Conservation (phyloP, 2,888 invertebrate species). For the Acleris emargana region DNA sequence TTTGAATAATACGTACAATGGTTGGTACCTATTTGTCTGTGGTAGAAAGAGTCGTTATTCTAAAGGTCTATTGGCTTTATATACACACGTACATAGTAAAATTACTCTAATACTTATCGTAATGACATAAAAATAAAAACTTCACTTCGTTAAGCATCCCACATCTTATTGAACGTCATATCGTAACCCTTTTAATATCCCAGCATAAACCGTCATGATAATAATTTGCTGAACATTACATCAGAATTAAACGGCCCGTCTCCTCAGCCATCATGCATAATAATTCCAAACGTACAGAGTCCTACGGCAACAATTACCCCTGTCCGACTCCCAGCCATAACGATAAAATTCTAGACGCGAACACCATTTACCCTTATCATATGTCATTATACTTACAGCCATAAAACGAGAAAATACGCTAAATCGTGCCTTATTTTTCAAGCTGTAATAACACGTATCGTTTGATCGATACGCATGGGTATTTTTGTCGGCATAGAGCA, state of each 20-base stretch:
- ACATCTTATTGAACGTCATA: neutral
- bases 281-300: constrained; percentile 26
- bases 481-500: constrained; percentile 64
- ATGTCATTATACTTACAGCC: constrained; percentile 26
- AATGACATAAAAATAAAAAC: neutral
- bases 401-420: constrained; percentile 5
- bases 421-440: constrained; percentile 17
- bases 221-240: constrained; percentile 1
- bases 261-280: constrained; percentile 11
- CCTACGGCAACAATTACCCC: constrained; percentile 27
- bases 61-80: no score
- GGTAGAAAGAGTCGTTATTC: no score
- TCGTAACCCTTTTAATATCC: neutral
- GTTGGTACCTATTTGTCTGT: no score
- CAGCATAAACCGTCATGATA: neutral
- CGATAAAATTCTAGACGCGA: constrained; percentile 29
- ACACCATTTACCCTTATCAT: constrained; percentile 29
- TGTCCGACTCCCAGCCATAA: constrained; percentile 7
- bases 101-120: neutral
- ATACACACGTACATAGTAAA: no score
- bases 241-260: neutral
- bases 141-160: neutral
- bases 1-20: no score
- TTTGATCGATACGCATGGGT: constrained; percentile 38
- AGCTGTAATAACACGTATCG: constrained; percentile 30